Conservation (phyloP, 1,140 invertebrate genomes). For the Psix sp. region DNA sequence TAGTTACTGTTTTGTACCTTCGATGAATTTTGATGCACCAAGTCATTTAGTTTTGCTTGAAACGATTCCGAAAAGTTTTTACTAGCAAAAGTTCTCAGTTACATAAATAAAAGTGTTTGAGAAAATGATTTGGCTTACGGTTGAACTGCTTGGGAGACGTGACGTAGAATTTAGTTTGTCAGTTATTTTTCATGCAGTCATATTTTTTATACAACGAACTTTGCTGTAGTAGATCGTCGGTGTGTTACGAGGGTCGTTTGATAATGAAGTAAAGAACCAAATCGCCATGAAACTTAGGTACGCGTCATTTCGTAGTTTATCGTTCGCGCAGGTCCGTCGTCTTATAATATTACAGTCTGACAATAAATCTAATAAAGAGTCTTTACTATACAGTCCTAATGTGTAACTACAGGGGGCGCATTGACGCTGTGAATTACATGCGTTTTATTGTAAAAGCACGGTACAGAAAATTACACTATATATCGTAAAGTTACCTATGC, state of each 20-base stretch:
- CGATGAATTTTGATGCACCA: too few species aligned
- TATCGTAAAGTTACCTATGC: constrained; percentile 51
- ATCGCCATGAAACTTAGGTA: constrained; percentile 5
- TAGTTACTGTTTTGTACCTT: too few species aligned
- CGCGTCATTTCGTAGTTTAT: constrained; percentile 27
- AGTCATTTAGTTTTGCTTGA: too few species aligned
- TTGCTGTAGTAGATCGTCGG: too few species aligned
- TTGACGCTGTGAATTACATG: constrained; percentile 51
- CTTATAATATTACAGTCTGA: constrained; percentile 33
- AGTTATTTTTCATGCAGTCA: too few species aligned
- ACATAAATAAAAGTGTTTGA: too few species aligned
- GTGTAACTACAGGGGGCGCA: constrained; percentile 40
- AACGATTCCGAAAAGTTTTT: too few species aligned
- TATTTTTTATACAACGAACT: too few species aligned
- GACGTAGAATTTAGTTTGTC: too few species aligned
- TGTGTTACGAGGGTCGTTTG: constrained; percentile 6
- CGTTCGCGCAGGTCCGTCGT: constrained; percentile 13
- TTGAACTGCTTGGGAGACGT: too few species aligned
- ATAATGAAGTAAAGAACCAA: constrained; percentile 21
- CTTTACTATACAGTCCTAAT: constrained; percentile 47
- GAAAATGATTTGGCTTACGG: too few species aligned
- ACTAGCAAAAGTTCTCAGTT: too few species aligned
- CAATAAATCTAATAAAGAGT: constrained; percentile 55
- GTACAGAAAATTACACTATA: constrained; percentile 58
- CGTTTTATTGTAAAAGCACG: constrained; percentile 57